These are phyloP conservation scores for Vulpes lagopus DNA, from an alignment of 2,113 vertebrate genomes.

Conservation along the genomic window DNA sequence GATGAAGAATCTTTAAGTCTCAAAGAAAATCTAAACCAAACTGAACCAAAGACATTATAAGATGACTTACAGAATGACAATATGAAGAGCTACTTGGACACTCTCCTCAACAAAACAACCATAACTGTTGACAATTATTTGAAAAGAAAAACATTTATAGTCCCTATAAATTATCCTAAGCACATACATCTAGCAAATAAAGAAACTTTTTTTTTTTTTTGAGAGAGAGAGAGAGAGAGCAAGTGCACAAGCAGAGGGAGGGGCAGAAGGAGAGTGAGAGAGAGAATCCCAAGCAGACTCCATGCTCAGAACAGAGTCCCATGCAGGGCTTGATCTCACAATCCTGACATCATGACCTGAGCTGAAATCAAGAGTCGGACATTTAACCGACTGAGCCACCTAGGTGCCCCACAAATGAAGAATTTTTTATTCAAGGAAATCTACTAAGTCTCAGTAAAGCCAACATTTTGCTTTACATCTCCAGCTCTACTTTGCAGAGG, in stretches of 20 bases:
- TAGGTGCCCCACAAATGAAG: too few relatives aligned
- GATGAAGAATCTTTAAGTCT: neutral
- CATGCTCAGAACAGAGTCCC: too few relatives aligned
- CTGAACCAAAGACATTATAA: slow-evolving; percentile 2
- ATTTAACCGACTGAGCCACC: too few relatives aligned
- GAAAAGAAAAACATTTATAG: neutral
- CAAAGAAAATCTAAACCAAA: neutral
- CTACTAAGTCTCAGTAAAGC: neutral
- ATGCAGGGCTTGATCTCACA: too few relatives aligned
- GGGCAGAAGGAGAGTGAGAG: too few relatives aligned
- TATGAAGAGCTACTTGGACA: neutral
- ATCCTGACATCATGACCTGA: too few relatives aligned
- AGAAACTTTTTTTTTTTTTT: neutral
- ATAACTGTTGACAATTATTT: neutral
- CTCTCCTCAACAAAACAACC: neutral
- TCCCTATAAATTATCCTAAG: neutral
- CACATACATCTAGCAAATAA: neutral
- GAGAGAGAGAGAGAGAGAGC: too few relatives aligned
- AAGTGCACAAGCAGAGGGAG: too few relatives aligned
- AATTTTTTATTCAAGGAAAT: neutral
- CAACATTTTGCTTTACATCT: neutral
- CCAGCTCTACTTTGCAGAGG: neutral
- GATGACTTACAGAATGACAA: neutral
- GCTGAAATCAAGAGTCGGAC: too few relatives aligned
- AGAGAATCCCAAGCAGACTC: too few relatives aligned